These are phyloP conservation scores for Tragulus kanchil DNA, from an alignment of 2,113 vertebrate genomes.

Conservation along the genomic window DNA sequence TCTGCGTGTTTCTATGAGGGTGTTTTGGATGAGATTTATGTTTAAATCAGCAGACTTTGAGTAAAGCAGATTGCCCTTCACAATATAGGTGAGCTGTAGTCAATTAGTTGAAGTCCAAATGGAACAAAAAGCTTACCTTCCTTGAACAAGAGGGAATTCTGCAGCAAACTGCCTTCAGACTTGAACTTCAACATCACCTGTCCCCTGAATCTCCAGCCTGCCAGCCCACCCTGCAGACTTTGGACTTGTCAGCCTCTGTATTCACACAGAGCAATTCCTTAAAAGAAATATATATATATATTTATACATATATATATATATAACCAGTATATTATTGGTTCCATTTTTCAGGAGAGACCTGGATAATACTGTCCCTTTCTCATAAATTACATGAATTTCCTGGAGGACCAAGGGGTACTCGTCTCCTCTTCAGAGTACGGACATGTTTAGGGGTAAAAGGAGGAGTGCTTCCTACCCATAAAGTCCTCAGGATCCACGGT, in stretches of 20 bases:
- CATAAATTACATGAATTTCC: constrained; percentile 3
- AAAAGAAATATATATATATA: no score
- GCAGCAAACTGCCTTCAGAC: background rate
- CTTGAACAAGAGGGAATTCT: background rate
- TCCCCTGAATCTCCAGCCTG: background rate
- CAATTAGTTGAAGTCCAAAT: background rate
- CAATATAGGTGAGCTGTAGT: background rate
- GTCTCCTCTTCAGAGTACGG: background rate
- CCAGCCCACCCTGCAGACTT: background rate
- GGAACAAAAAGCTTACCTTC: background rate
- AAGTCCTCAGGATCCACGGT: background rate
- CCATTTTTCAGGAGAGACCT: background rate
- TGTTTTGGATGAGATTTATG: background rate
- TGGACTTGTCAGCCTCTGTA: background rate
- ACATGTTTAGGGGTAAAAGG: background rate
- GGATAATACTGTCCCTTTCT: background rate
- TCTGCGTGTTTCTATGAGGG: background rate
- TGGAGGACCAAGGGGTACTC: background rate
- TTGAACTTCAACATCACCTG: background rate
- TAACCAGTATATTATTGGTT: no score
- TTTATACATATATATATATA: no score
- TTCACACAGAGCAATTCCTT: background rate
- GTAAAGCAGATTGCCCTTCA: background rate
- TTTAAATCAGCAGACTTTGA: background rate
- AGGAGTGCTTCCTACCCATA: background rate